Percentiles rank a stretch among this genome's conserved stretches.
Conservation (phyloP, 2,797 vertebrate species). For the Varecia variegata region DNA sequence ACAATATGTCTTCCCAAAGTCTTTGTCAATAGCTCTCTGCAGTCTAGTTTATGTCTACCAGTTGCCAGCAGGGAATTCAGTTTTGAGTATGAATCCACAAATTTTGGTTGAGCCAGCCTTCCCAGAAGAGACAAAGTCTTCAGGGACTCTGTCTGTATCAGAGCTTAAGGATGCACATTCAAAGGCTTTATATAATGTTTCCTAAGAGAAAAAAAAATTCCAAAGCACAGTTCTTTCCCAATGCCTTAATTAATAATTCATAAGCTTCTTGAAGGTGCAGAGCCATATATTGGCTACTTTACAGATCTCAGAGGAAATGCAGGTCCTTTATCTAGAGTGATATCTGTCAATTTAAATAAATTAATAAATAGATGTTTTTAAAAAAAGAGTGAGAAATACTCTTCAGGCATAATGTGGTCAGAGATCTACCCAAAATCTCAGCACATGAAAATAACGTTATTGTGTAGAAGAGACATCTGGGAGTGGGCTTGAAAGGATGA, state of each 20-base stretch:
- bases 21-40: background rate
- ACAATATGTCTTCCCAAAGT: background rate
- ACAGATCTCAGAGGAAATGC: conserved; percentile 6
- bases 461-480: conserved; percentile 38
- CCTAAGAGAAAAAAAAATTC: background rate
- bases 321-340: conserved; percentile 18
- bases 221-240: conserved; percentile 25
- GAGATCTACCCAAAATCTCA: conserved; percentile 44
- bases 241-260: conserved; percentile 39
- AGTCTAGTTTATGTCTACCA: background rate
- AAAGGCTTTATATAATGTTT: background rate
- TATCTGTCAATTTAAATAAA: background rate
- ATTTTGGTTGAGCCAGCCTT: background rate
- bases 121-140: background rate
- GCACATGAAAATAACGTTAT: conserved; percentile 21
- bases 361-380: background rate
- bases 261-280: conserved; percentile 1
- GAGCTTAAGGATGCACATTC: background rate
- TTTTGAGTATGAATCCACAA: background rate
- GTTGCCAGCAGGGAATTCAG: background rate
- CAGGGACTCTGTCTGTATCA: background rate
- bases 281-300: background rate
- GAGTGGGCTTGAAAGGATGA: conserved; percentile 17
- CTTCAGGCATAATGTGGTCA: background rate
- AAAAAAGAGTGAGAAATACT: conserved; percentile 13